phyloP scores from a whole-genome alignment of 2,888 invertebrate genomes.

The Scotopteryx bipunctaria region DNA sequence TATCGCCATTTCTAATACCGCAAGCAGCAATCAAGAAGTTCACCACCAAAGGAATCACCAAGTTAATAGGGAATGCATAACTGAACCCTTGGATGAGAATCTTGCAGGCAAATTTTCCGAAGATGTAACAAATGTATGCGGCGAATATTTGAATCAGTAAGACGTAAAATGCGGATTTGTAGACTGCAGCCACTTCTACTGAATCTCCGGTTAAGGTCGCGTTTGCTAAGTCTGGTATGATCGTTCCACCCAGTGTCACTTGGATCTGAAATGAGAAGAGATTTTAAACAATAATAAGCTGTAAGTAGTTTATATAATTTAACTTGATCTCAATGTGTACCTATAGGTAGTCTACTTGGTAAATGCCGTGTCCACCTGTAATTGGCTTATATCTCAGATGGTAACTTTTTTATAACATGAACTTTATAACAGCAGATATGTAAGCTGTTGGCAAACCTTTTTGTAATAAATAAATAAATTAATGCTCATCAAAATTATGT shows the following conservation, averaged over 20 bases:
- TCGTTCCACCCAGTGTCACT: slow-evolving; percentile 83
- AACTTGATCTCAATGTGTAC: too few relatives aligned
- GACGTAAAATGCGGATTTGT: slow-evolving; percentile 89
- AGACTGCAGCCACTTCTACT: slow-evolving; percentile 87
- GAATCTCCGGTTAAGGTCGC: slow-evolving; percentile 90
- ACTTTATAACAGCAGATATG: too few relatives aligned
- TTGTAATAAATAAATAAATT: too few relatives aligned
- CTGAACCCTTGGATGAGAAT: slow-evolving; percentile 98
- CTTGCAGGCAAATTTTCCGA: slow-evolving; percentile 98
- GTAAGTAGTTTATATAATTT: too few relatives aligned
- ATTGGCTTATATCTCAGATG: too few relatives aligned
- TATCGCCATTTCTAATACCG: slow-evolving; percentile 92
- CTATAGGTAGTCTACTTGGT: too few relatives aligned
- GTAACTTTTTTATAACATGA: too few relatives aligned
- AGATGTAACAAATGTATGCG: slow-evolving; percentile 94
- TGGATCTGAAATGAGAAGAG: slow-evolving; percentile 74
- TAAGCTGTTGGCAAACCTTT: too few relatives aligned
- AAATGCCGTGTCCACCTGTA: too few relatives aligned
- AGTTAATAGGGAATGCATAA: slow-evolving; percentile 97
- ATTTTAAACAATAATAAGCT: too few relatives aligned
- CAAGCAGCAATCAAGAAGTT: slow-evolving; percentile 94
- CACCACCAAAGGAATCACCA: slow-evolving; percentile 95
- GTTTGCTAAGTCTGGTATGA: slow-evolving; percentile 89
- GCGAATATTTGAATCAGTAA: slow-evolving; percentile 91
- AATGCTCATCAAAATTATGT: too few relatives aligned